Base-by-base conservation (phyloP, 2,888 invertebrate species). In the Pantelozetes paolii region DNA sequence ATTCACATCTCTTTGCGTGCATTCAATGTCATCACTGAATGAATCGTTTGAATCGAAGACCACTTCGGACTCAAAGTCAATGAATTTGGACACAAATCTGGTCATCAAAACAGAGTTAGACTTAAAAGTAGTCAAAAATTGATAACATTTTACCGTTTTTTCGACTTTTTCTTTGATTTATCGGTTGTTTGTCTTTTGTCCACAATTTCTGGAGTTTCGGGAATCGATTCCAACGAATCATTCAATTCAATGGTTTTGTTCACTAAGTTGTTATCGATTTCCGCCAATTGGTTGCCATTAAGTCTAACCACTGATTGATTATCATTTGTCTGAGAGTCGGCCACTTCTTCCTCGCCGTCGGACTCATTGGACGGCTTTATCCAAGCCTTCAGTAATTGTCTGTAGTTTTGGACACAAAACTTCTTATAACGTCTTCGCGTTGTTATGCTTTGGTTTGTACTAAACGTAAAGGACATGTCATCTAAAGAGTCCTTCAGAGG, bases 61-160 rank as follows among this genome's bases (percentile, higher is more conserved):
- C 5, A 62, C 62, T 62, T 67, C 40, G 0, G 67, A 15, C 67
- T 67, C 67, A 20, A 20, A 42, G 18, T 67, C 23, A 23, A 67
- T 23, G 26, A 67, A 67, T n/a, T 67, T n/a, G 3, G 67, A 67
- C 23, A 67, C 42, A 20, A 20, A 42, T 26, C 67, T 67, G 42
- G 1, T n/a, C 2, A 62, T 54, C 26, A 54, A 54, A 26, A 32
- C n/a, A 62, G n/a, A 62, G 3, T 1, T 0, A 32, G 9, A 26
- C 2, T 11, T 2, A 9, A 32, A 32, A 32, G 15, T 13, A n/a
- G 18, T 32, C 9, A 32, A 30, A 30, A 5, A 13, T 13, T 54
- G 26, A 11, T 26, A 18, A 32, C 26, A 36, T n/a, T 8, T 32
- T 62, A 62, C 62, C 62, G 62, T 30, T 59, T 59, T 15, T 59